Conservation (phyloP, 2,888 invertebrate species). For the Myathropa florea region DNA sequence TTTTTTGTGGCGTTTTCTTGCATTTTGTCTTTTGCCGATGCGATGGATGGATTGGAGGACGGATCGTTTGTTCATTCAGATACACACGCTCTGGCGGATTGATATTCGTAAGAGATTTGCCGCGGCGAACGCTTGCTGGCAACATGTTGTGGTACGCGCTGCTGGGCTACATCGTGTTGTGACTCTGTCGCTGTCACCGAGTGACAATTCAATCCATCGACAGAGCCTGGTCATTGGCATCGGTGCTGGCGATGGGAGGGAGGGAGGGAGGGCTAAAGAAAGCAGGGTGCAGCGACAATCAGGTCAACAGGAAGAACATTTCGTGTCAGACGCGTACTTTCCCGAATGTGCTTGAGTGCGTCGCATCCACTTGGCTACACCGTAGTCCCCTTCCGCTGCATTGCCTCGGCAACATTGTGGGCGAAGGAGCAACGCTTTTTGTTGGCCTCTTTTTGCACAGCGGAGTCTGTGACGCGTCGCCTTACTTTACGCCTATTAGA, state of each 20-base stretch:
- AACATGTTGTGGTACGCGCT: conserved; percentile 49
- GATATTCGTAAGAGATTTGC: conserved; percentile 35
- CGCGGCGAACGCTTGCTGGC: conserved; percentile 49
- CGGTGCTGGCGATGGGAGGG: background rate
- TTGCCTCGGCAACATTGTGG: background rate
- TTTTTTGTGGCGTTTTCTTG: background rate
- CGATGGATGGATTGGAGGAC: conserved; percentile 8
- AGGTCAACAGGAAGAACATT: conserved; percentile 53
- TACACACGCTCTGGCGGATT: conserved; percentile 4
- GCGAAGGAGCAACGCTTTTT: background rate
- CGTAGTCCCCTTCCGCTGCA: conserved; percentile 25
- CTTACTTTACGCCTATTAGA: conserved; percentile 63
- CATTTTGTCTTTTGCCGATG: conserved; percentile 19
- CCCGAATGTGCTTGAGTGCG: background rate
- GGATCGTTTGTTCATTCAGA: background rate
- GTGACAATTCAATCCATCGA: conserved; percentile 54
- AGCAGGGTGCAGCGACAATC: conserved; percentile 41
- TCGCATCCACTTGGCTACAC: conserved; percentile 13
- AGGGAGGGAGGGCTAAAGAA: conserved; percentile 28
- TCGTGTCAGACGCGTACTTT: conserved; percentile 25
- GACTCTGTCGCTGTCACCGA: conserved; percentile 20
- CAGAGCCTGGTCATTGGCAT: background rate
- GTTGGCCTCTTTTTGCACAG: conserved; percentile 14
- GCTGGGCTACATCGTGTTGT: background rate
- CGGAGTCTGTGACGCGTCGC: conserved; percentile 54